Percentiles rank a stretch among this genome's conserved stretches.
Evolutionary conservation across 1,140 invertebrate genomes (phyloP).

Genomic region (Pseudobourletiella spinata): DNA sequence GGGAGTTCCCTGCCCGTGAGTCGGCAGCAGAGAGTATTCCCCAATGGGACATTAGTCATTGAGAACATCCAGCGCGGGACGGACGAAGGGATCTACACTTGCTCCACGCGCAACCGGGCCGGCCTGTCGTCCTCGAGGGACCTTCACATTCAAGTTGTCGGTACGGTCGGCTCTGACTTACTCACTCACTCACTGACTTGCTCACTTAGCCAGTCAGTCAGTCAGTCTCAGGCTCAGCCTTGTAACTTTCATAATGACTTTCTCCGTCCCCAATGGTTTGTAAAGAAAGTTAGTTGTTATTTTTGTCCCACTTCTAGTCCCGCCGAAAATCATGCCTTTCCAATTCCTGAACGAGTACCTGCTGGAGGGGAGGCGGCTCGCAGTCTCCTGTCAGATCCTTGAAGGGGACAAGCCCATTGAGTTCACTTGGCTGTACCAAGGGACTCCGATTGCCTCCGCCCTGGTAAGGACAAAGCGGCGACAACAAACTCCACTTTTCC

Average conservation of each 20-base stretch:
- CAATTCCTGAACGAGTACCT: constrained; percentile 68
- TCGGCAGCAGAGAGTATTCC: constrained; percentile 69
- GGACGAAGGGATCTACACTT: constrained; percentile 68
- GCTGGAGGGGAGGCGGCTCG: constrained; percentile 81
- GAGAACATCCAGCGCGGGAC: constrained; percentile 53
- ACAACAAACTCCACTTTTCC: no score
- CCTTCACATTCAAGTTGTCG: constrained; percentile 32
- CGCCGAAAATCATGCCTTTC: constrained; percentile 77
- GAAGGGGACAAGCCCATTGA: constrained; percentile 87
- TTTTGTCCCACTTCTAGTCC: constrained; percentile 51
- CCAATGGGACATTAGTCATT: constrained; percentile 53
- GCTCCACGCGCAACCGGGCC: constrained; percentile 75
- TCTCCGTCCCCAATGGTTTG: no score
- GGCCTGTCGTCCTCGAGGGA: constrained; percentile 44
- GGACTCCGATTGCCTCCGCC: constrained; percentile 42
- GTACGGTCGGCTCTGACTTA: constrained; percentile 40
- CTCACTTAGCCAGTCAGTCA: no score
- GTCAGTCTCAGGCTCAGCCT: no score
- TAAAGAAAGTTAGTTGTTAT: no score
- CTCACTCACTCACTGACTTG: no score
- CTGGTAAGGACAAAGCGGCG: constrained; percentile 14
- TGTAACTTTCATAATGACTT: no score
- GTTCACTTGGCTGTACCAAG: constrained; percentile 50
- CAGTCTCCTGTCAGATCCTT: constrained; percentile 85
- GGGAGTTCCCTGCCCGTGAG: constrained; percentile 68